Evolutionary conservation across 1,140 invertebrate species (phyloP), one percentile per base, ranked within the genome.

Genomic region (Papilio xuthus): DNA sequence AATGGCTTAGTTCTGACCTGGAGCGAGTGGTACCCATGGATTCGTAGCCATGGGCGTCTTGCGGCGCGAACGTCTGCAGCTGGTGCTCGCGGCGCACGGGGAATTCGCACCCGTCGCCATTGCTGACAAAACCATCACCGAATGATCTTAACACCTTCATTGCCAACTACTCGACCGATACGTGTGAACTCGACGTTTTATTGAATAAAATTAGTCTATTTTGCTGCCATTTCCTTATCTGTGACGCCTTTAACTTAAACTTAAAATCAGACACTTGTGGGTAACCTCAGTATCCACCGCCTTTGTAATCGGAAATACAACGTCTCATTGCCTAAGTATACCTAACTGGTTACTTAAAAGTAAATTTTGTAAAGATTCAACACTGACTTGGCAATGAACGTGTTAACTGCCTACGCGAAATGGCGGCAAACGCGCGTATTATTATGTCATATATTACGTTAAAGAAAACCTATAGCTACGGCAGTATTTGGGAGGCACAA

Each of bases 21-120:
- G 96, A 96, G 88, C 95, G 96, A 87, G 97, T 98, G 93, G 96
- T 97, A 92, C 97, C 97, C 97, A 98, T 98, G 83, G 97, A 97
- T 95, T 98, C 96, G 96, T 98, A 98, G 86, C 95, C 95, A 95
- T 95, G 96, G 50, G 86, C 80, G 53, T 93, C 91, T 87, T 93
- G 94, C 84, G 93, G 90, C 85, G 93, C 89, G 87, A 93, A 92
- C 85, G 93, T 88, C 87, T 91, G 89, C 81, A 94, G 93, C 89
- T 96, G 95, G 89, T 96, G 96, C 90, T 96, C 96, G 82, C 96
- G 96, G 79, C 97, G 96, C 89, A 97, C 96, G 82, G 97, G 97
- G 95, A 95, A 98, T 93, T 95, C 95, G 92, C 97, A 96, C 94
- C 98, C 98, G 94, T 98, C 97, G 90, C 97, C 97, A 93, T 97